Base-by-base conservation (phyloP, 2,797 vertebrate genomes). In the Oryzias sinensis region DNA sequence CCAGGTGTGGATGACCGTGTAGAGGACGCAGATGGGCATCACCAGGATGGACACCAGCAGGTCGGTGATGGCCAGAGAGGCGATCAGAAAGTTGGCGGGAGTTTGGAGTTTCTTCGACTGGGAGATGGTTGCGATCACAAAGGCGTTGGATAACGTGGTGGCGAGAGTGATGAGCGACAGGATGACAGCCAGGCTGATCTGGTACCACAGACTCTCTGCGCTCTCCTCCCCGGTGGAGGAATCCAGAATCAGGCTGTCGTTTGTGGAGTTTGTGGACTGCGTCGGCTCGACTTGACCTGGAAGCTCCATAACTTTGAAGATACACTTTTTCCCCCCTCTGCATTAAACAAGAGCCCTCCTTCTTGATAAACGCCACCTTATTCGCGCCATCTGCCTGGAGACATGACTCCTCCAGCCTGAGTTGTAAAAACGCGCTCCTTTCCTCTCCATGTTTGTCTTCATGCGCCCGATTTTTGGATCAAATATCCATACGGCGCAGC, bases 41-140 rank as follows among this genome's bases (percentile, higher is more conserved):
- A 99, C 97, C 51, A 99, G 88, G 44, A 99, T 94, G 59, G 97
- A 98, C 56, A 99, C 97, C 44, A 98, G 91, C 56, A 99, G 93
- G 87, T 98, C 97, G 5, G 97, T 98, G 83, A 97, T 77, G 3
- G 97, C 97, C 83, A 99, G 83, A 0, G 97, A 99, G 43, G 95
- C 96, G 62, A 99, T 98, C 51, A 99, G 92, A 57, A 97, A 98
- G 93, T 99, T 99, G 45, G 97, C 97, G 0, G 97, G 97, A 25
- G 96, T 98, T 70, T 96, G 97, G 56, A 99, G 93, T 72, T 99
- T 99, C 79, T 94, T 93, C 5, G 95, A 96, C 70, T 94, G 95
- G 71, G 94, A 97, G 73, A 98, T 98, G 0, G 95, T 97, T 6
- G 94, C 93, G 44, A 99, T 95, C 70, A 98, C 97, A 72, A 99